A percentile compares a stretch with the other conserved stretches of the same genome.
Evolutionary conservation across 1,140 invertebrate genomes (phyloP).

Genomic region (Drosophila mauritiana): DNA sequence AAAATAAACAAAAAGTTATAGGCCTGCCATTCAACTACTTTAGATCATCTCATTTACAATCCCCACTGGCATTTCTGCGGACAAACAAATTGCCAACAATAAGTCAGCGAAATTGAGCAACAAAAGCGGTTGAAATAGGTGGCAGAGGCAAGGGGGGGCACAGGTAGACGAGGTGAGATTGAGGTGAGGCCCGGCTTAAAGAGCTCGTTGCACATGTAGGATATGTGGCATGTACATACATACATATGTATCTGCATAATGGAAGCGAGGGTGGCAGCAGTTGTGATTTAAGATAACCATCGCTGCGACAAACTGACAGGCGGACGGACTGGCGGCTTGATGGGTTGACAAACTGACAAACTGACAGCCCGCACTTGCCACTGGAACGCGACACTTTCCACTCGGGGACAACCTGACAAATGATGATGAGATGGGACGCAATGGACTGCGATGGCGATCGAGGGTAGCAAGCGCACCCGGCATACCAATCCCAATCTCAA

Average conservation of each 20-base stretch:
- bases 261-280: slow-evolving; percentile 27
- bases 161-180: slow-evolving; percentile 27
- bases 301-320: slow-evolving; percentile 4
- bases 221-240: background rate
- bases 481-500: background rate
- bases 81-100: slow-evolving; percentile 51
- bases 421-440: slow-evolving; percentile 28
- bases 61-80: background rate
- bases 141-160: background rate
- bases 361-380: slow-evolving; percentile 23
- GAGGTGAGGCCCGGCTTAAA: slow-evolving; percentile 11
- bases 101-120: slow-evolving; percentile 52
- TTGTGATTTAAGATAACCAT: slow-evolving; percentile 44
- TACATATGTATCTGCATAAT: slow-evolving; percentile 11
- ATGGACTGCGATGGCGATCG: slow-evolving; percentile 1
- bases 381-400: slow-evolving; percentile 38
- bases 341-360: slow-evolving; percentile 10
- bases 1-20: too few relatives aligned
- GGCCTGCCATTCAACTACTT: too few relatives aligned
- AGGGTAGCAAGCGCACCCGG: slow-evolving; percentile 6
- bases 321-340: background rate
- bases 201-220: background rate
- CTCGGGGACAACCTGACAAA: slow-evolving; percentile 31
- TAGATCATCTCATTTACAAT: background rate
- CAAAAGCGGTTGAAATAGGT: slow-evolving; percentile 2